Evolutionary conservation across 2,888 invertebrate genomes (phyloP).

Genomic region (Apodemia mormo): DNA sequence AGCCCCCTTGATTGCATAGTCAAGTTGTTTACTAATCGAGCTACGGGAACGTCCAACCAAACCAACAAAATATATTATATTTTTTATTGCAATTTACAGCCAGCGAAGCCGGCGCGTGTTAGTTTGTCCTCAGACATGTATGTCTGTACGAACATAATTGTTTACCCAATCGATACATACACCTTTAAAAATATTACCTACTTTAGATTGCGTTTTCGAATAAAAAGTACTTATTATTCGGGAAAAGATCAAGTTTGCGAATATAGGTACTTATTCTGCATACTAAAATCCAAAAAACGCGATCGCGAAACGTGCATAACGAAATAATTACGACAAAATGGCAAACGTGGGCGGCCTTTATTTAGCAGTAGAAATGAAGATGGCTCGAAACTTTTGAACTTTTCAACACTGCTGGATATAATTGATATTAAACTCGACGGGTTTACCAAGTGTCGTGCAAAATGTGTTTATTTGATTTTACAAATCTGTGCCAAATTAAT

Average conservation of each 20-base stretch:
- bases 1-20: no score
- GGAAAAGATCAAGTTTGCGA: background rate
- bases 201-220: background rate
- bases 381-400: background rate
- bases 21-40: no score
- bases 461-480: constrained; percentile 12
- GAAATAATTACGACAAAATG: constrained; percentile 14
- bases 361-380: background rate
- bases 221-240: constrained; percentile 3
- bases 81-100: no score
- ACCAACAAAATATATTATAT: no score
- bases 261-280: background rate
- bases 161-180: no score
- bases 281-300: background rate
- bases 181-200: background rate
- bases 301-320: constrained; percentile 8
- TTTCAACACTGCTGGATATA: constrained; percentile 8
- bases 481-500: constrained; percentile 11
- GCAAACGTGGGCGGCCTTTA: background rate
- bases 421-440: background rate
- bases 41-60: no score
- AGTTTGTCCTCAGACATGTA: no score
- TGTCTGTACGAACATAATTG: no score
- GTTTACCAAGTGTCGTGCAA: constrained; percentile 1
- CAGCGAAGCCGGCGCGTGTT: no score